Evolutionary conservation across 2,113 vertebrate species (phyloP).

Genomic region (Grantiella picta): DNA sequence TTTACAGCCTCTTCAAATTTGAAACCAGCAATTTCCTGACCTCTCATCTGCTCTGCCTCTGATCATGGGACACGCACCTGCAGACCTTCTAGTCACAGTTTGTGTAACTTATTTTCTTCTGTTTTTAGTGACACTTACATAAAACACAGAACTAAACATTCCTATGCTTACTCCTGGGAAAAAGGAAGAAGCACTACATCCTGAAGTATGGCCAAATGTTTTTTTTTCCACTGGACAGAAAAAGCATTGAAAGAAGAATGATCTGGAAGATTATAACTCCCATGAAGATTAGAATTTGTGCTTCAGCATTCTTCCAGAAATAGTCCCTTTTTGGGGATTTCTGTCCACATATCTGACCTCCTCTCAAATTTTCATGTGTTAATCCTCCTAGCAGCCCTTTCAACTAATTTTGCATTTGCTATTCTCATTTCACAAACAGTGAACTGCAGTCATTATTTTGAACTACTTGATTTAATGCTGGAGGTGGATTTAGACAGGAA

Average conservation of each 20-base stretch:
- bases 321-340: neutral
- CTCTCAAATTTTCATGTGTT: neutral
- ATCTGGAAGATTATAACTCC: neutral
- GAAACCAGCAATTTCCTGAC: slow-evolving; percentile 27
- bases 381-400: neutral
- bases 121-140: neutral
- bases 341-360: neutral
- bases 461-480: neutral
- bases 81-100: neutral
- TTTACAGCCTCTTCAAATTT: neutral
- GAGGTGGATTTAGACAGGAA: neutral
- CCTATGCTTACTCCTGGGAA: neutral
- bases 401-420: neutral
- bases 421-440: neutral
- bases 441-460: neutral
- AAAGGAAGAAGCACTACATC: neutral
- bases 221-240: neutral
- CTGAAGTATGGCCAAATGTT: fast-evolving
- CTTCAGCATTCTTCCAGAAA: neutral
- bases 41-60: slow-evolving; percentile 18
- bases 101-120: neutral
- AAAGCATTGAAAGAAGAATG: neutral
- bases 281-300: neutral
- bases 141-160: neutral
- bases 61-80: neutral